Conservation (phyloP, 2,797 vertebrate genomes). For the Enteromius thamalakanensis region DNA sequence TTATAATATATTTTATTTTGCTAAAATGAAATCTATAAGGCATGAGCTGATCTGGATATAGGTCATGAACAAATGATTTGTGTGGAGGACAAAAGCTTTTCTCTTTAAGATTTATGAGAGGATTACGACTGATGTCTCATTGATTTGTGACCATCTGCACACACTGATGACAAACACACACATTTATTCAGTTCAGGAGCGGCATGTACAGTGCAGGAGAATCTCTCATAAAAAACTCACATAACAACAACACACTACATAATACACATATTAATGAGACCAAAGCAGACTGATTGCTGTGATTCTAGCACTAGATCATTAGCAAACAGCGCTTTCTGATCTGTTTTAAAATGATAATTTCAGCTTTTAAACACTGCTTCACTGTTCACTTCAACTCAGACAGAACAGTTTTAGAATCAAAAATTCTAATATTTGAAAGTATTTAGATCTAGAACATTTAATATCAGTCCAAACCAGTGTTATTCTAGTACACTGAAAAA, state of each 20-base stretch:
- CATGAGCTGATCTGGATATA: neutral
- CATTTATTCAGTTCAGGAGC: slow-evolving; percentile 72
- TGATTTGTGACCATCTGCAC: slow-evolving; percentile 74
- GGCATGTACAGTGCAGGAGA: slow-evolving; percentile 28
- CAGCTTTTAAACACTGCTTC: too few relatives aligned
- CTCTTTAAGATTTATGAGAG: slow-evolving; percentile 55
- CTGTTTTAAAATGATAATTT: too few relatives aligned
- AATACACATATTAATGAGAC: neutral
- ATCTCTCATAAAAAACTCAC: too few relatives aligned
- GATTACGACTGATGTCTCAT: slow-evolving; percentile 62
- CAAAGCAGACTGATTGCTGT: too few relatives aligned
- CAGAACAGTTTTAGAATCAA: neutral
- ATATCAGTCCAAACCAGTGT: too few relatives aligned
- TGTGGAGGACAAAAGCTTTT: slow-evolving; percentile 28
- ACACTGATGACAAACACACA: slow-evolving; percentile 68
- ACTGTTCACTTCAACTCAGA: too few relatives aligned
- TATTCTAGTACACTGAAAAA: too few relatives aligned
- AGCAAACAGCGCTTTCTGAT: neutral
- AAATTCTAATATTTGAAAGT: neutral
- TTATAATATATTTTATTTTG: neutral
- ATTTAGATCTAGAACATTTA: neutral
- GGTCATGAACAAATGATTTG: slow-evolving; percentile 34
- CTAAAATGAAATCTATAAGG: neutral
- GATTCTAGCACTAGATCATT: neutral
- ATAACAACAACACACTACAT: neutral